phyloP scores from a whole-genome alignment of 2,113 vertebrate species.

The Suncus etruscus region DNA sequence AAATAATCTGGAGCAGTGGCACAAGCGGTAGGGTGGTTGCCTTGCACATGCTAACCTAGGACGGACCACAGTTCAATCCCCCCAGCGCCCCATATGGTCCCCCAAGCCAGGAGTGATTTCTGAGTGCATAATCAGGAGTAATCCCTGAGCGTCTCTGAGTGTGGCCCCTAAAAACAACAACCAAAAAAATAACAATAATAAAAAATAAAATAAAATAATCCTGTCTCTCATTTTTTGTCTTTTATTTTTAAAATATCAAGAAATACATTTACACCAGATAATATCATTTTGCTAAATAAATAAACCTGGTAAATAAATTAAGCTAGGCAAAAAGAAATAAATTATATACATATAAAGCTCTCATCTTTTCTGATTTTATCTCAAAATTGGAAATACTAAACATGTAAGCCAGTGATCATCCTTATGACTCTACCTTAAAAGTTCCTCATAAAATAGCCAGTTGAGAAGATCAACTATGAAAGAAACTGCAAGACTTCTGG shows the following conservation, averaged over 20 bases:
- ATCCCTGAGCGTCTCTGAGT: too few species aligned
- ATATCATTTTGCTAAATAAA: neutral
- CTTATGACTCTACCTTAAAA: conserved; percentile 72
- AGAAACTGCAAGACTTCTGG: conserved; percentile 55
- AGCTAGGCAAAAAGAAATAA: neutral
- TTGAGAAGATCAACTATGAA: conserved; percentile 76
- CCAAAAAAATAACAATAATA: neutral
- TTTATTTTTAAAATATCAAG: conserved; percentile 16
- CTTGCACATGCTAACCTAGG: too few species aligned
- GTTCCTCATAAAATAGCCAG: conserved; percentile 73
- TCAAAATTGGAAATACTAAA: conserved; percentile 58
- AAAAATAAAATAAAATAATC: too few species aligned
- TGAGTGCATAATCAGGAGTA: too few species aligned
- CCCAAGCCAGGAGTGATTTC: too few species aligned
- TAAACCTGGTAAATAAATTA: neutral
- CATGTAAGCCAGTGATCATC: conserved; percentile 21
- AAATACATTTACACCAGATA: neutral
- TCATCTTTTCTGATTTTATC: conserved; percentile 42
- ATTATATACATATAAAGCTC: neutral
- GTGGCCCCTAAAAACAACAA: too few species aligned
- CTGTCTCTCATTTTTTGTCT: neutral
- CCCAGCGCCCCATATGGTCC: too few species aligned
- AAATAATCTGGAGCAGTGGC: too few species aligned
- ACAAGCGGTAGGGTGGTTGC: too few species aligned
- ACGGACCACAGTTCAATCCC: too few species aligned